Percentiles rank a stretch among this genome's conserved stretches.
Conservation (phyloP, 2,888 invertebrate species). For the Xylophagus ater region DNA sequence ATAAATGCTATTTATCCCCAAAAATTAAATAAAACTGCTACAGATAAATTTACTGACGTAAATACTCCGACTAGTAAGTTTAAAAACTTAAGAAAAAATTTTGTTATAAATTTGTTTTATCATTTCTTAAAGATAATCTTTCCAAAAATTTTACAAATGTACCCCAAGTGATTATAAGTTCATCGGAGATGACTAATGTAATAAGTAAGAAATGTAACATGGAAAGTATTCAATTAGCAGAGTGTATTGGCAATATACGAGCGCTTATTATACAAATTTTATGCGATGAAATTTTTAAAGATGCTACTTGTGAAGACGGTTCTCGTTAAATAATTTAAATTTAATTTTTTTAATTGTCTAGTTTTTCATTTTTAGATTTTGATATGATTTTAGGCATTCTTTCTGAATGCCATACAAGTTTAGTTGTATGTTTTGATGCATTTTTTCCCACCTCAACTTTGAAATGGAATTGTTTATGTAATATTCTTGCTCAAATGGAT, state of each 20-base stretch:
- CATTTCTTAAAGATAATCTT: slow-evolving; percentile 13
- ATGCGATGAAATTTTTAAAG: slow-evolving; percentile 53
- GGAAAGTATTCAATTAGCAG: slow-evolving; percentile 67
- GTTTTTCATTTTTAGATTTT: slow-evolving; percentile 32
- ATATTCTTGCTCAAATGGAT: slow-evolving; percentile 59
- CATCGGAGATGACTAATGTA: slow-evolving; percentile 19
- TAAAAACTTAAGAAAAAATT: too few species aligned
- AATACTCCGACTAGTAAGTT: slow-evolving; percentile 17
- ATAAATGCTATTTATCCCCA: slow-evolving; percentile 88
- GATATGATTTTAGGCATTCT: slow-evolving; percentile 63
- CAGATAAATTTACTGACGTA: slow-evolving; percentile 25
- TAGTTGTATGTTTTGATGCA: slow-evolving; percentile 86
- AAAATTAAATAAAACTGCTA: slow-evolving; percentile 35
- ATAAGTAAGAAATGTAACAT: slow-evolving; percentile 31
- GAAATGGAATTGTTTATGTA: slow-evolving; percentile 88
- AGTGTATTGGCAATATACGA: slow-evolving; percentile 76
- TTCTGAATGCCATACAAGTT: slow-evolving; percentile 82
- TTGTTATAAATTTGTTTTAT: neutral
- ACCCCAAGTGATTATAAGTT: slow-evolving; percentile 20
- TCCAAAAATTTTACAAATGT: slow-evolving; percentile 16
- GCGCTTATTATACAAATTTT: slow-evolving; percentile 71
- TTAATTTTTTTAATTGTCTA: neutral
- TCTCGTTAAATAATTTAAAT: neutral
- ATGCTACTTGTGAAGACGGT: slow-evolving; percentile 34
- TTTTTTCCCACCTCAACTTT: slow-evolving; percentile 89